A percentile compares a stretch with the other conserved stretches of the same genome.
phyloP scores from a whole-genome alignment of 2,888 invertebrate genomes.

The Tipula helvola region DNA sequence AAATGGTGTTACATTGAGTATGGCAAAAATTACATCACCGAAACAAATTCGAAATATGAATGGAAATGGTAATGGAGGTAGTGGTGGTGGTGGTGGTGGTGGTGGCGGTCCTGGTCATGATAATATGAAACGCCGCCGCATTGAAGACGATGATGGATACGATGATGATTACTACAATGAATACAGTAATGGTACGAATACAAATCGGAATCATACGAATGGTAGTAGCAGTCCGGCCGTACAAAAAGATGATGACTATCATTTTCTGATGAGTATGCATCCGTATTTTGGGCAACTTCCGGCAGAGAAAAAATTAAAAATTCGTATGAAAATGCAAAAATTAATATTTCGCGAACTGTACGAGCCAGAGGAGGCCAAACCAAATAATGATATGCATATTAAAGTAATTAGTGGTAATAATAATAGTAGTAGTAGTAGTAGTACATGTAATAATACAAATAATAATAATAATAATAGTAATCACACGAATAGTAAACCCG shows the following conservation, averaged over 20 bases:
- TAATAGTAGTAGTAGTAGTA: neutral
- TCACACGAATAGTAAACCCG: neutral
- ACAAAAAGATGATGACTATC: conserved; percentile 31
- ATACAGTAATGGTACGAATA: neutral
- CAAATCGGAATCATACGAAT: neutral
- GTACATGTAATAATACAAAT: neutral
- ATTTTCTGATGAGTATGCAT: conserved; percentile 33
- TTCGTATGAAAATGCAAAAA: conserved; percentile 36
- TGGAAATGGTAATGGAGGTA: neutral
- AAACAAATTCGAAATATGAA: neutral
- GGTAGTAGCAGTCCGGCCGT: neutral
- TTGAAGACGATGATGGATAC: neutral
- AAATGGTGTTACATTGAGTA: neutral
- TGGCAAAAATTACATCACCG: neutral
- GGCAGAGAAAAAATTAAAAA: conserved; percentile 32
- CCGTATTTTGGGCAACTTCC: conserved; percentile 34
- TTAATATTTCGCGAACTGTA: conserved; percentile 35
- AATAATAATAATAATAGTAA: neutral
- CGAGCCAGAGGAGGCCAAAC: conserved; percentile 24
- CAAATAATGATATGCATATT: neutral
- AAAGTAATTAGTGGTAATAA: neutral
- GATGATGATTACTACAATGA: neutral
- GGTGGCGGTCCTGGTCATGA: neutral
- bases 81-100: neutral
- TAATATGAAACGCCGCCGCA: neutral